Percentiles rank a stretch among this genome's conserved stretches.
Evolutionary conservation across 1,140 invertebrate genomes (phyloP).

Genomic region (Mycetomoellerius zeteki): DNA sequence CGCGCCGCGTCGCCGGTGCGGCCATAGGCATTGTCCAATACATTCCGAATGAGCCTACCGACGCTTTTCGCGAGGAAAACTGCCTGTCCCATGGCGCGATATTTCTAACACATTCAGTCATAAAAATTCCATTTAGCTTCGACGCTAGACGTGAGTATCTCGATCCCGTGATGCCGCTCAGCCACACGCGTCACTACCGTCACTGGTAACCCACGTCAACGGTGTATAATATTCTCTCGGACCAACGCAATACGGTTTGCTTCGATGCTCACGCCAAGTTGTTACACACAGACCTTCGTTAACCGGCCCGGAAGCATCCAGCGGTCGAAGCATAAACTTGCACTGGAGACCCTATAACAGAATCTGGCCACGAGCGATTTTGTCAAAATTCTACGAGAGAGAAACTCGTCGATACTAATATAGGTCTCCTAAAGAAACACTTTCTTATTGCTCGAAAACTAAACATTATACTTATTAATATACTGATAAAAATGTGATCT

Average conservation of each 20-base stretch:
- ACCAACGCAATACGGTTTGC: constrained; percentile 43
- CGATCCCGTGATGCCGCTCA: constrained; percentile 15
- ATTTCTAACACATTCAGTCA: constrained; percentile 61
- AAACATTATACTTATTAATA: no score
- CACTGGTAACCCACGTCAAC: constrained; percentile 23
- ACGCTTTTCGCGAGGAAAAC: not conserved
- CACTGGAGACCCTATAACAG: not conserved
- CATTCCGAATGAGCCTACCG: constrained; percentile 50
- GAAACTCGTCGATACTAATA: no score
- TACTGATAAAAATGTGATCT: no score
- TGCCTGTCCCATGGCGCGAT: constrained; percentile 15
- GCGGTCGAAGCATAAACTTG: not conserved
- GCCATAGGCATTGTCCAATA: constrained; percentile 53
- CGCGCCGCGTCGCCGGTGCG: no score
- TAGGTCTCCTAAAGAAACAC: no score
- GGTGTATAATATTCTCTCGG: constrained; percentile 43
- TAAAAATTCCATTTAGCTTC: constrained; percentile 60
- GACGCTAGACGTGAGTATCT: constrained; percentile 18
- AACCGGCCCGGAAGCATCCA: not conserved
- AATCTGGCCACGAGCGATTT: no score
- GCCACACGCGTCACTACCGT: constrained; percentile 8
- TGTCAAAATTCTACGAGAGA: no score
- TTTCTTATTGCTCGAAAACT: no score
- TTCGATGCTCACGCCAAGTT: constrained; percentile 32
- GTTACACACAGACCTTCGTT: constrained; percentile 36